Conservation (phyloP, 2,113 vertebrate species). For the Pampusana beccarii region DNA sequence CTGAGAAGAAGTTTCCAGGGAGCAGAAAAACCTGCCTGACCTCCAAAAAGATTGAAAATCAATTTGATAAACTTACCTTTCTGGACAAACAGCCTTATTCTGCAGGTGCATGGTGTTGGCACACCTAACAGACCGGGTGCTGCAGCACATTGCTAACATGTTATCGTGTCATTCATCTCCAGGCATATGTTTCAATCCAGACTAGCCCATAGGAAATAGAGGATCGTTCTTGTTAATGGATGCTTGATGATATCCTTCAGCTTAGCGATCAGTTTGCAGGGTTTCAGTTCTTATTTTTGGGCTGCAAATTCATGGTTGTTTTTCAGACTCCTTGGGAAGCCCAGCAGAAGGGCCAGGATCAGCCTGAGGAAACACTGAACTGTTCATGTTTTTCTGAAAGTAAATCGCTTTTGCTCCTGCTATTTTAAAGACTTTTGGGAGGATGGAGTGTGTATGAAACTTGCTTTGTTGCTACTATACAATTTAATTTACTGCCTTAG, state of each 20-base stretch:
- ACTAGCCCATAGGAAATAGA: not conserved
- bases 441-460: not conserved
- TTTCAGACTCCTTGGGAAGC: not conserved
- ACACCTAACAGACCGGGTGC: not conserved
- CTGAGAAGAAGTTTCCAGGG: not conserved
- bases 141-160: not conserved
- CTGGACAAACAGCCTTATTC: not conserved
- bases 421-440: not conserved
- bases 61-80: not conserved
- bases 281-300: not conserved
- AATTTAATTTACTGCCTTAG: not conserved
- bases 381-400: not conserved
- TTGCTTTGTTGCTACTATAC: not conserved
- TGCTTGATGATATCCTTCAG: not conserved
- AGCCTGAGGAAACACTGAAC: not conserved
- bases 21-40: not conserved
- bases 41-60: not conserved
- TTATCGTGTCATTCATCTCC: not conserved
- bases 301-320: not conserved
- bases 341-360: not conserved
- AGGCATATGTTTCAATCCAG: not conserved
- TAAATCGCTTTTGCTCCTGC: not conserved
- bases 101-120: not conserved
- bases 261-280: not conserved
- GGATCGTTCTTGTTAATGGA: fast-evolving